These are phyloP conservation scores for rat (Rattus norvegicus) DNA, from an alignment of 2,113 vertebrate genomes.

Conservation along the genomic window GRCr8 NC_086025.1:135823501-135824000, in stretches of 20 bases:
- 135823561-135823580: slow-evolving; percentile 79
- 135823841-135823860: slow-evolving; percentile 74
- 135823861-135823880: slow-evolving; percentile 66
- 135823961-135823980: slow-evolving; percentile 4
- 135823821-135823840: slow-evolving; percentile 75
- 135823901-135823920: slow-evolving; percentile 9
- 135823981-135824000: not conserved
- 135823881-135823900: slow-evolving; percentile 23
- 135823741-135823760: slow-evolving; percentile 78
- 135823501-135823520: slow-evolving; percentile 66
- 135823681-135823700: slow-evolving; percentile 84
- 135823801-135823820: slow-evolving; percentile 82
- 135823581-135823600: slow-evolving; percentile 75
- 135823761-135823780: slow-evolving; percentile 75
- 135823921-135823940: not conserved
- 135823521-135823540: slow-evolving; percentile 79
- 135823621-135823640: slow-evolving; percentile 79
- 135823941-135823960: not conserved
- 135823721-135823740: slow-evolving; percentile 84
- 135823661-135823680: slow-evolving; percentile 84
- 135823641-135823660: slow-evolving; percentile 79
- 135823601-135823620: slow-evolving; percentile 82
- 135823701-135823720: slow-evolving; percentile 84
- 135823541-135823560: slow-evolving; percentile 72
- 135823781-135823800: slow-evolving; percentile 82